Conservation (phyloP, 2,797 vertebrate species). For the Enteromius thamalakanensis region DNA sequence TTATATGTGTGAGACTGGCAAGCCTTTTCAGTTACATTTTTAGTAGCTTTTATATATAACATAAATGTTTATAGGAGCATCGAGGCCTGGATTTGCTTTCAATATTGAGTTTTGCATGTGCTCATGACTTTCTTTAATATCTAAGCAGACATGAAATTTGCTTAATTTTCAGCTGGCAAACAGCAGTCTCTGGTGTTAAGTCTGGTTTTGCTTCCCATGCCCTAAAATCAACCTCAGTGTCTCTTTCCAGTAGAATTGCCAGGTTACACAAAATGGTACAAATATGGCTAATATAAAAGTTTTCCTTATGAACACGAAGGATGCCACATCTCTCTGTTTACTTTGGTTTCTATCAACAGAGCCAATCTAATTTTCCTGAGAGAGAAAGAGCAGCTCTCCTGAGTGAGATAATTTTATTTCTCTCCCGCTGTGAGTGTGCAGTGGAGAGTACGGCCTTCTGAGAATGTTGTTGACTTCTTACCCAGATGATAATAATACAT, state of each 20-base stretch:
- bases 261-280: conserved; percentile 6
- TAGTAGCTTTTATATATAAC: neutral
- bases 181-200: neutral
- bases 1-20: neutral
- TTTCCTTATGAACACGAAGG: neutral
- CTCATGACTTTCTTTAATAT: neutral
- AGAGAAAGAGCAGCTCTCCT: conserved; percentile 13
- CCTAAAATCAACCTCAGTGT: neutral
- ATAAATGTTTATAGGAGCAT: neutral
- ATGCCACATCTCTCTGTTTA: conserved; percentile 13
- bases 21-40: neutral
- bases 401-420: conserved; percentile 24
- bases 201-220: neutral
- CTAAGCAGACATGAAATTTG: neutral
- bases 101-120: neutral
- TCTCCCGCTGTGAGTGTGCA: neutral
- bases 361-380: conserved; percentile 7
- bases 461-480: conserved; percentile 17
- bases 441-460: neutral
- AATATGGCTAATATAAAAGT: neutral
- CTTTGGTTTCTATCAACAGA: conserved; percentile 20
- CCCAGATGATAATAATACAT: neutral
- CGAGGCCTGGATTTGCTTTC: neutral
- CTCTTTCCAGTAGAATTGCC: neutral
- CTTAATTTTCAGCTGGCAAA: neutral